Evolutionary conservation across 2,888 invertebrate genomes (phyloP).

Genomic region (Dicycla oo): DNA sequence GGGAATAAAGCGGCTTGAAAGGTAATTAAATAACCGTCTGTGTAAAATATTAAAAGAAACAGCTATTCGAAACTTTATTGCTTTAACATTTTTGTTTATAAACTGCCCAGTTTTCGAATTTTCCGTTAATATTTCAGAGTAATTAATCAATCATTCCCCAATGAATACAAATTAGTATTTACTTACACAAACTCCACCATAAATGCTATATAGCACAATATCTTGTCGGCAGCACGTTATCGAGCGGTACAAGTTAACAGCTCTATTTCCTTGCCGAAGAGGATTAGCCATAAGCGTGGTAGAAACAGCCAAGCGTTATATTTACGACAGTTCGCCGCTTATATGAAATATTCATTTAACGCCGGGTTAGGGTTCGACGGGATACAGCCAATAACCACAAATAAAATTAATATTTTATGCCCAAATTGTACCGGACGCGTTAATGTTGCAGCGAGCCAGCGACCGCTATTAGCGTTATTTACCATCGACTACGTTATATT

Average conservation of each 20-base stretch:
- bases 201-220: not conserved
- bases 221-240: constrained; percentile 9
- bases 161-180: not conserved
- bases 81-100: not conserved
- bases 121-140: not conserved
- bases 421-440: constrained; percentile 58
- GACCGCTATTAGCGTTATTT: constrained; percentile 40
- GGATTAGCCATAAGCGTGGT: constrained; percentile 64
- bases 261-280: constrained; percentile 46
- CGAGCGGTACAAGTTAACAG: constrained; percentile 40
- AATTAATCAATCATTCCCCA: not conserved
- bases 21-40: constrained; percentile 18
- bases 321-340: constrained; percentile 66
- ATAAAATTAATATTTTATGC: constrained; percentile 70
- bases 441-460: constrained; percentile 57
- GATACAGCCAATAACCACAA: constrained; percentile 71
- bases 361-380: constrained; percentile 59
- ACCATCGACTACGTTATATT: constrained; percentile 6
- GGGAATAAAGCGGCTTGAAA: constrained; percentile 6
- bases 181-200: not conserved
- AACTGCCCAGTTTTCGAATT: not conserved
- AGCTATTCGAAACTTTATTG: not conserved
- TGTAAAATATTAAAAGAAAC: constrained; percentile 17
- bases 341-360: constrained; percentile 74
- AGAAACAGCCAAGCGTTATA: constrained; percentile 60